Percentiles rank a stretch among this genome's conserved stretches.
Evolutionary conservation across 2,888 invertebrate genomes (phyloP).

Genomic region (Helleia helle): DNA sequence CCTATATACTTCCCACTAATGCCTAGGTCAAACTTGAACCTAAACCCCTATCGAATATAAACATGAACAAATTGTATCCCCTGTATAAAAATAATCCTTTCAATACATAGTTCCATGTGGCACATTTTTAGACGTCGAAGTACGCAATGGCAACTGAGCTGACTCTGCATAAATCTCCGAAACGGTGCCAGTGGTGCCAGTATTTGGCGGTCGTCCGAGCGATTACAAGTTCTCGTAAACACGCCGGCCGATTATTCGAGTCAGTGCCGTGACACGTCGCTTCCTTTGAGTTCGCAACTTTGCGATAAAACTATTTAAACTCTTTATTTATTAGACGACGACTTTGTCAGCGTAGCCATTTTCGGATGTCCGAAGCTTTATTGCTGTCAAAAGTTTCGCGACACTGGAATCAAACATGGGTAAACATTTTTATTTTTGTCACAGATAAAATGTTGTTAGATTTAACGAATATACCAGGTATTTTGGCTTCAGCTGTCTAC

Average conservation of each 20-base stretch:
- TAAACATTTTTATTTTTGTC: not conserved
- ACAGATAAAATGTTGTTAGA: too few relatives aligned
- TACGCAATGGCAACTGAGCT: conserved; percentile 34
- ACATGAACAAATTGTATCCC: too few relatives aligned
- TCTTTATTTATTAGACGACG: conserved; percentile 8
- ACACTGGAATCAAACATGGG: not conserved
- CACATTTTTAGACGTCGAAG: conserved; percentile 9
- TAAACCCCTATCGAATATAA: too few relatives aligned
- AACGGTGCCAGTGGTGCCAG: conserved; percentile 34
- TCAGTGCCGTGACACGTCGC: conserved; percentile 27
- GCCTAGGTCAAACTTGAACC: too few relatives aligned
- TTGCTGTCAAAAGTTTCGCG: conserved; percentile 4
- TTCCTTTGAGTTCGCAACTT: conserved; percentile 18
- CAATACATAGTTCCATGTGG: too few relatives aligned
- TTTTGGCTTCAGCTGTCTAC: too few relatives aligned
- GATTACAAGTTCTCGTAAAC: conserved; percentile 33
- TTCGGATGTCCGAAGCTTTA: conserved; percentile 4
- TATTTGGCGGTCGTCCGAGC: conserved; percentile 37
- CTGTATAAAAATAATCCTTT: too few relatives aligned
- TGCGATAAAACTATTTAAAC: conserved; percentile 10
- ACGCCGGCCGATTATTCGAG: conserved; percentile 34
- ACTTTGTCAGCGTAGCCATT: conserved; percentile 7
- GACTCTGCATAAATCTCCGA: conserved; percentile 59
- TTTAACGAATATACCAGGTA: too few relatives aligned
- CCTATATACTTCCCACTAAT: too few relatives aligned